Evolutionary conservation across 2,888 invertebrate species (phyloP), one percentile per base, ranked within the genome.

Genomic region (Mesorhabditis sp.): DNA sequence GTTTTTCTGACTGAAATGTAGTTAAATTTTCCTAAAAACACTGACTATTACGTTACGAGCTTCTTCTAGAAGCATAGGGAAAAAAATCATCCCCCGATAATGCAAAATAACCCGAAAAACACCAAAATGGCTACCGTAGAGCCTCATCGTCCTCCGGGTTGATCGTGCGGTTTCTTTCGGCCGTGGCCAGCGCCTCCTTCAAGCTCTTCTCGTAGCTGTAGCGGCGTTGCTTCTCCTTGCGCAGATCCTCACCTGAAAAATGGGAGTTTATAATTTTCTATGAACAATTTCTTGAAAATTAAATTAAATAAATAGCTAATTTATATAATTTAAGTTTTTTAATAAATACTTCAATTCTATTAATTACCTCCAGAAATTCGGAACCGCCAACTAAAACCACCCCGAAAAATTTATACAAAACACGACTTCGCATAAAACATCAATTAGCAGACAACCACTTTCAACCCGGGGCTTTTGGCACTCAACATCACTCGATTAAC

Each of bases 171-270:
- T 75, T 71, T 28, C 67, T 50, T 7, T 67, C 5, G 45, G 74
- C 67, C 43, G 45, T 65, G 4, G 50, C 15, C 44, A 74, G 67
- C 0, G 66, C 28, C 28, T 67, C 45, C 62, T 72, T 70, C 61
- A 76, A 70, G 58, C 72, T 73, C 63, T 71, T 70, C 61, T 76
- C 74, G 42, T 67, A 70, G 28, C 67, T 69, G 43, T 68, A 73
- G 4, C 74, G 66, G 6, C 69, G 71, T 6, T 75, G 62, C 43
- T 76, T 76, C 58, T 62, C 7, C 43, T 67, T 67, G 41, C 76
- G 66, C 28, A 70, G 65, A 45, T 76, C 71, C 50, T 74, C 74
- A 4, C 62, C 67, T 4, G 70, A 50, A 13, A 28, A 28, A 28
- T 28, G 1, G 28, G 28, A 28, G 28, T 28, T 28, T 28, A 28